Evolutionary conservation across 2,888 invertebrate genomes (phyloP).

Genomic region (Perizoma flavofasciatum): DNA sequence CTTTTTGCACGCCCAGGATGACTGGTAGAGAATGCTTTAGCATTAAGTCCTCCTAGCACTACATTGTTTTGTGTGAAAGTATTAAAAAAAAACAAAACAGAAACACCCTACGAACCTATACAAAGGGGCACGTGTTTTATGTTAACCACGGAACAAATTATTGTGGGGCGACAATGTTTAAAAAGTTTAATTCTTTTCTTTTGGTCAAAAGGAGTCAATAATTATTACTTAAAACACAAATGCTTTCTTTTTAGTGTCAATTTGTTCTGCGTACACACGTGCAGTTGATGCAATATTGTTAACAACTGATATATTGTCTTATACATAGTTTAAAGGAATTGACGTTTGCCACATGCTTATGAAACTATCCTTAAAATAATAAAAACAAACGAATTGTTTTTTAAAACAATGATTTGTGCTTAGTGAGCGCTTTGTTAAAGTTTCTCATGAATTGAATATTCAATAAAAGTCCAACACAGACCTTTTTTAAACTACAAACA

Average conservation of each 20-base stretch:
- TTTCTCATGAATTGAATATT: neutral
- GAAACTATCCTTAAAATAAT: slow-evolving; percentile 27
- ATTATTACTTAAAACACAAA: slow-evolving; percentile 18
- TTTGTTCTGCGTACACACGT: slow-evolving; percentile 16
- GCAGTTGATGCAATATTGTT: slow-evolving; percentile 13
- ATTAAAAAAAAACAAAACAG: too few species aligned
- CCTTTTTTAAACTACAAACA: too few species aligned
- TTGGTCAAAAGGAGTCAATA: slow-evolving; percentile 25
- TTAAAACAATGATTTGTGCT: slow-evolving; percentile 15
- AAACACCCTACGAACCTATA: too few species aligned
- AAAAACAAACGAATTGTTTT: slow-evolving; percentile 7
- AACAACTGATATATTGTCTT: too few species aligned
- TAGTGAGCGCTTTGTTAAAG: slow-evolving; percentile 5
- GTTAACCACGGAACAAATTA: slow-evolving; percentile 16
- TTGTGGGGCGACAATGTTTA: slow-evolving; percentile 20
- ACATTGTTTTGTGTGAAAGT: too few species aligned
- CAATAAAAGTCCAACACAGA: too few species aligned
- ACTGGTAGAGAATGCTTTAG: too few species aligned
- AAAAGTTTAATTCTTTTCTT: slow-evolving; percentile 22
- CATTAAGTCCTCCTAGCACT: too few species aligned
- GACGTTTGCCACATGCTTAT: slow-evolving; percentile 30
- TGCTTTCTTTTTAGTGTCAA: slow-evolving; percentile 14
- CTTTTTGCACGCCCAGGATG: too few species aligned
- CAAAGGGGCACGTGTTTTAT: slow-evolving; percentile 28
- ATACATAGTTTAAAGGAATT: neutral